A percentile compares a stretch with the other conserved stretches of the same genome.
Conservation (phyloP, 2,113 vertebrate genomes). For the Erinaceus europaeus region DNA sequence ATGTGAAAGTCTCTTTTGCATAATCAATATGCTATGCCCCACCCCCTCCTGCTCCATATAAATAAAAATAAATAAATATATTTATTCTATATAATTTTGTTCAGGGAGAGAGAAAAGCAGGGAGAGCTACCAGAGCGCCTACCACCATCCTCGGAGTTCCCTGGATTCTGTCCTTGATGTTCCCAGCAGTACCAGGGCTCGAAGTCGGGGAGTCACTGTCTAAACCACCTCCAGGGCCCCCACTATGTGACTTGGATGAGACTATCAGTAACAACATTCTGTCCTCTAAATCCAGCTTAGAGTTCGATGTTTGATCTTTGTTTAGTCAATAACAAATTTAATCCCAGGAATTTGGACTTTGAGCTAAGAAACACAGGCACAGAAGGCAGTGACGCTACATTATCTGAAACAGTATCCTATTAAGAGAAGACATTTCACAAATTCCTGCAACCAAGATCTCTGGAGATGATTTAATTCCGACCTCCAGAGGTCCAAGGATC, state of each 20-base stretch:
- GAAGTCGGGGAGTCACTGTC: too few species aligned
- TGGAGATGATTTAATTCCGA: not conserved
- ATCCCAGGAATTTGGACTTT: not conserved
- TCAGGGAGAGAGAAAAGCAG: too few species aligned
- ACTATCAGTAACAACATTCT: not conserved
- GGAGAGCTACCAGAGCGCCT: too few species aligned
- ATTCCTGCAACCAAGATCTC: not conserved
- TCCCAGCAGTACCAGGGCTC: too few species aligned
- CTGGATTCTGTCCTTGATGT: not conserved
- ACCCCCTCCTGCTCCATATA: too few species aligned
- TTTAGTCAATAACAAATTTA: not conserved
- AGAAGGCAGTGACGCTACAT: not conserved
- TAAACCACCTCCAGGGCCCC: not conserved
- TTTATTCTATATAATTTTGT: too few species aligned
- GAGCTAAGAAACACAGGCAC: not conserved
- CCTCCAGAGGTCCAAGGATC: not conserved
- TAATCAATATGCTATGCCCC: too few species aligned
- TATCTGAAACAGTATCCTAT: not conserved
- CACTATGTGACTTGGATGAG: not conserved
- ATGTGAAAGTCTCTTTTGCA: too few species aligned
- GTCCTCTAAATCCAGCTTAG: not conserved
- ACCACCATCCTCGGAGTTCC: too few species aligned
- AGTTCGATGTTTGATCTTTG: slow-evolving; percentile 3
- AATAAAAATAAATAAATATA: too few species aligned
- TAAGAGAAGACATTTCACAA: not conserved